Evolutionary conservation across 2,888 invertebrate genomes (phyloP).

Genomic region (Taenaris catops): DNA sequence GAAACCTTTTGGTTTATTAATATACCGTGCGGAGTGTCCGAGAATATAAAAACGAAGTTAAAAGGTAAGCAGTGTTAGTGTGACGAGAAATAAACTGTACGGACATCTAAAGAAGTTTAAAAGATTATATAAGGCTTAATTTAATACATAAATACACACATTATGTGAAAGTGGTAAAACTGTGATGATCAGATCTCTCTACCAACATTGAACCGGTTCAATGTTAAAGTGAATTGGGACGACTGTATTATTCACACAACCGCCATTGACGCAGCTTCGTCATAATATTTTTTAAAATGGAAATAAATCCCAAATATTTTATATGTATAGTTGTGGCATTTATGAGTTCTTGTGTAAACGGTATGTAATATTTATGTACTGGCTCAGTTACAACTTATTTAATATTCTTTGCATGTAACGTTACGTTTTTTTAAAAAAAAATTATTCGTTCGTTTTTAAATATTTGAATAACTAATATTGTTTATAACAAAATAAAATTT

Average conservation of each 20-base stretch:
- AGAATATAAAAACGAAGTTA: conserved; percentile 18
- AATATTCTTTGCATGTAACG: no score
- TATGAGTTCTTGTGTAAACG: conserved; percentile 23
- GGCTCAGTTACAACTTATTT: no score
- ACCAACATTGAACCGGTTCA: conserved; percentile 57
- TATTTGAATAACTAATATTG: no score
- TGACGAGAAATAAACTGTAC: conserved; percentile 1
- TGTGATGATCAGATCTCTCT: conserved; percentile 39
- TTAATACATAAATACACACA: not conserved
- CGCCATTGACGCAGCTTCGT: conserved; percentile 44
- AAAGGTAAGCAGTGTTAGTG: conserved; percentile 7
- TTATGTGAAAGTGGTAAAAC: conserved; percentile 50
- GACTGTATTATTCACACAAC: conserved; percentile 49
- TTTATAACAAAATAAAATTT: no score
- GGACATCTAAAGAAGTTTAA: conserved; percentile 8
- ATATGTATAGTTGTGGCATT: no score
- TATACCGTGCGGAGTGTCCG: conserved; percentile 1
- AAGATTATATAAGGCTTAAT: no score
- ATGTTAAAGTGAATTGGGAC: conserved; percentile 52
- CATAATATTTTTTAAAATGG: conserved; percentile 30
- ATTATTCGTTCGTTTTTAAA: no score
- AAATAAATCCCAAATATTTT: conserved; percentile 26
- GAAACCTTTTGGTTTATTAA: no score
- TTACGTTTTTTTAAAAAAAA: no score
- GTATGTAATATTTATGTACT: conserved; percentile 25